Percentiles rank a stretch among this genome's conserved stretches.
Conservation (phyloP, 2,113 vertebrate species). For the Bothrops jararaca region DNA sequence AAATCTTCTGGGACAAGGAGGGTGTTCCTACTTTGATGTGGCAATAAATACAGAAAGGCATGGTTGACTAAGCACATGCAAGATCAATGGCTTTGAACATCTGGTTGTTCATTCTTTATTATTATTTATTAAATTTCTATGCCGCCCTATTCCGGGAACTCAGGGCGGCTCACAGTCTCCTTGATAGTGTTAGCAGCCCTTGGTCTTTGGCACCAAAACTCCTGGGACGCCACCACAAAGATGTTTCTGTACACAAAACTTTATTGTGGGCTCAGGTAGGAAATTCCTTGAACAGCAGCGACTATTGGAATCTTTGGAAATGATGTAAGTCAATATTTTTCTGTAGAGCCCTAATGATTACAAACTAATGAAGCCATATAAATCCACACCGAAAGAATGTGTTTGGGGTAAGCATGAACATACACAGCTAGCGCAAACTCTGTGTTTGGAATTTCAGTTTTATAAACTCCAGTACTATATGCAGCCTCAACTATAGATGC, state of each 20-base stretch:
- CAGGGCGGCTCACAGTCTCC: too few relatives aligned
- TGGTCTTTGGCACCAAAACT: not conserved
- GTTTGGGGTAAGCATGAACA: constrained; percentile 89
- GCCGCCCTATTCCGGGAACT: too few relatives aligned
- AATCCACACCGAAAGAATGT: constrained; percentile 91
- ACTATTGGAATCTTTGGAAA: not conserved
- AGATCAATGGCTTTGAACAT: not conserved
- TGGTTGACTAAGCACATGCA: not conserved
- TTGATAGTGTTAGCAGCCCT: not conserved
- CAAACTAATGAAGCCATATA: constrained; percentile 90
- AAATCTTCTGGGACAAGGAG: not conserved
- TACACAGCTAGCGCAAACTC: constrained; percentile 96
- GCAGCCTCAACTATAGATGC: constrained; percentile 86
- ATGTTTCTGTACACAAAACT: not conserved
- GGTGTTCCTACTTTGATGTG: not conserved
- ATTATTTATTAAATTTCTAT: too few relatives aligned
- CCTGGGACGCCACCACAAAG: not conserved
- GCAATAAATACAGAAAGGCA: not conserved
- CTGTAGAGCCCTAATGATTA: constrained; percentile 58
- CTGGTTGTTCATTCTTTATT: not conserved
- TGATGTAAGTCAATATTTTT: not conserved
- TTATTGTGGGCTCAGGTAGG: not conserved
- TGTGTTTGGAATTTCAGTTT: constrained; percentile 75
- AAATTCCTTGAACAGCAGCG: not conserved
- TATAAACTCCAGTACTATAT: constrained; percentile 91